A percentile compares a stretch with the other conserved stretches of the same genome.
These are phyloP conservation scores for Nothobranchius furzeri DNA, from an alignment of 2,113 vertebrate species.

Conservation along the genomic window DNA sequence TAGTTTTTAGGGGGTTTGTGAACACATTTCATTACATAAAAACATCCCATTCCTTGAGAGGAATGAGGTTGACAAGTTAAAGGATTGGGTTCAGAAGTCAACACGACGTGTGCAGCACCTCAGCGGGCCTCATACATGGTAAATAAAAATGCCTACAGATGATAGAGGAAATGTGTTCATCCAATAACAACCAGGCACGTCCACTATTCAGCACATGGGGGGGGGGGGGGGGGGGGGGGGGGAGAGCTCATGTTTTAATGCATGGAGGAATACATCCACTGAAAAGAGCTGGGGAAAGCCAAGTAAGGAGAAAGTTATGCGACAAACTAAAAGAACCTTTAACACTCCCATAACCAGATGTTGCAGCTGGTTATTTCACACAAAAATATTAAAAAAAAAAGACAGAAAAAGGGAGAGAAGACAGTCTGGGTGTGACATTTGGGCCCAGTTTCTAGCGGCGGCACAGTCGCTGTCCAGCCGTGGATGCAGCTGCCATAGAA, in stretches of 20 bases:
- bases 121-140: conserved; percentile 52
- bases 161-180: conserved; percentile 60
- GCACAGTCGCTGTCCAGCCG: conserved; percentile 73
- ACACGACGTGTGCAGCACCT: conserved; percentile 33
- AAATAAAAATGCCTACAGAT: conserved; percentile 42
- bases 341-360: conserved; percentile 77
- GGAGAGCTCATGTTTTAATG: conserved; percentile 65
- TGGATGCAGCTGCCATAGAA: conserved; percentile 73
- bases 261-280: conserved; percentile 71
- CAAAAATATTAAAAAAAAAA: conserved; percentile 63
- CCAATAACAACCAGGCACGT: conserved; percentile 53
- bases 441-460: conserved; percentile 28
- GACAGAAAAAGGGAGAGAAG: conserved; percentile 65
- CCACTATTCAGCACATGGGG: conserved; percentile 61
- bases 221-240: conserved; percentile 39
- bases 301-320: conserved; percentile 76
- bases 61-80: conserved; percentile 53
- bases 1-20: neutral
- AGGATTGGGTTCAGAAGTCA: conserved; percentile 35
- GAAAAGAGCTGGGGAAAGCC: conserved; percentile 78
- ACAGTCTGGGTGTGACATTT: conserved; percentile 65
- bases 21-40: conserved; percentile 48
- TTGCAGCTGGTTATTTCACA: conserved; percentile 76
- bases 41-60: conserved; percentile 48
- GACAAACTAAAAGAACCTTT: conserved; percentile 58